Evolutionary conservation across 2,797 vertebrate species (phyloP), one percentile per base, ranked within the genome.

Genomic region (Uromys caudimaculatus): DNA sequence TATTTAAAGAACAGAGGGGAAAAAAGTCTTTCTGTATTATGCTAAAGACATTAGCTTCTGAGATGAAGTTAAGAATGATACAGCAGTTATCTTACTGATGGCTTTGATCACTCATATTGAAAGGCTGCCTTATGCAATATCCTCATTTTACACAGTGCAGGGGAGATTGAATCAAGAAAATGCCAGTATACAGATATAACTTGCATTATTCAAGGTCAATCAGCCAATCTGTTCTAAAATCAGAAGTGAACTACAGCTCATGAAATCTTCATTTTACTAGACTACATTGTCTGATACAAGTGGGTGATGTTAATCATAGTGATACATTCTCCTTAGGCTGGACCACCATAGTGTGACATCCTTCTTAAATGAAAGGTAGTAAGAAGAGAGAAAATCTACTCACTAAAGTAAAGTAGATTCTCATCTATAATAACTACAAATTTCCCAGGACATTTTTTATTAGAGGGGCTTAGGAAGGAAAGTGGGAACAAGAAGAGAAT

Each of bases 161-260:
- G 24, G 13, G 17, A 58, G 52, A 16, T 29, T 75, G 52, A 38
- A 58, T 54, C n/a, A 38, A 75, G 85, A 32, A 41, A 44, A 41
- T 56, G 67, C 9, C n/a, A 13, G 7, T 44, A 29, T 75, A 41
- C 85, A 87, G 85, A 71, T 87, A 50, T 87, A 35, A 17, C 24
- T n/a, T 52, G 17, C 19, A 54, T 14, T 41, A 87, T 71, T 87
- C 85, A 87, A 87, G 85, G 85, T 88, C 76, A 84, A 47, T 56
- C 79, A 93, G 62, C 76, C 81, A 84, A 90, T 91, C 79, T 95
- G 71, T 91, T 71, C 35, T 64, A 71, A 89, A 96, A 90, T 79
- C 62, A 96, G 81, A 93, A 96, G 78, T 91, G 76, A 93, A 83
- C 62, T 88, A 71, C 2, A 64, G 88, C 52, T 23, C 24, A 88